Base-by-base conservation (phyloP, 2,113 vertebrate genomes). In the Tor tambroides region DNA sequence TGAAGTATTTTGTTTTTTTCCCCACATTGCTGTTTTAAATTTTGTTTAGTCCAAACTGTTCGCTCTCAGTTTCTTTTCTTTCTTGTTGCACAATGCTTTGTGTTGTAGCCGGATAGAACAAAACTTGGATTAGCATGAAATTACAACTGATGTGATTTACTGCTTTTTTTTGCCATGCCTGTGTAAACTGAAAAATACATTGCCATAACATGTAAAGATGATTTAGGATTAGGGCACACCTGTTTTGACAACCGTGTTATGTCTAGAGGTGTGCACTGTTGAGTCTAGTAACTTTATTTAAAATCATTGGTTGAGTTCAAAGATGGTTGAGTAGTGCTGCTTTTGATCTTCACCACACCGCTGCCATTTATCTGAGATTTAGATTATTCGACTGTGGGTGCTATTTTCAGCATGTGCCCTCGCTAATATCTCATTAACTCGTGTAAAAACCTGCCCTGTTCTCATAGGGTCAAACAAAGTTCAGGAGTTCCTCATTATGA, bases 241-340 rank as follows among this genome's bases (percentile, higher is more conserved):
- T 26, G 76, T 67, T 88, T 82, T 81, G 72, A 49, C 28, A 32
- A 59, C 56, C 17, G 78, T 76, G 84, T 85, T 76, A 71, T 77
- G 84, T 75, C 84, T 82, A 9, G 6, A 69, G 12, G 35, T n/a
- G 32, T 38, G 54, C 15, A 30, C 21, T 88, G 84, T 88, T 86
- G 76, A 82, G 87, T 72, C 87, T 86, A 35, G 69, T 72, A 54
- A 21, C 28, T 69, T 23, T 63, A 9, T 10, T 51, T 77, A 79
- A 83, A 88, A 83, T 11, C 46, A n/a, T 59, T 77, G 38, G 19
- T 32, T 21, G 71, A 85, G 38, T 83, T 79, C 63, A 83, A 32
- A 79, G 56, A 81, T 35, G 19, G 12, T 43, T 65, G 79, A 5
- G 59, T 72, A 35, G 11, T 67, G 54, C 32, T 51, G 23, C 65